A percentile compares a stretch with the other conserved stretches of the same genome.
These are phyloP conservation scores for Ptyas mucosa DNA, from an alignment of 2,113 vertebrate species.

Conservation along the genomic window DNA sequence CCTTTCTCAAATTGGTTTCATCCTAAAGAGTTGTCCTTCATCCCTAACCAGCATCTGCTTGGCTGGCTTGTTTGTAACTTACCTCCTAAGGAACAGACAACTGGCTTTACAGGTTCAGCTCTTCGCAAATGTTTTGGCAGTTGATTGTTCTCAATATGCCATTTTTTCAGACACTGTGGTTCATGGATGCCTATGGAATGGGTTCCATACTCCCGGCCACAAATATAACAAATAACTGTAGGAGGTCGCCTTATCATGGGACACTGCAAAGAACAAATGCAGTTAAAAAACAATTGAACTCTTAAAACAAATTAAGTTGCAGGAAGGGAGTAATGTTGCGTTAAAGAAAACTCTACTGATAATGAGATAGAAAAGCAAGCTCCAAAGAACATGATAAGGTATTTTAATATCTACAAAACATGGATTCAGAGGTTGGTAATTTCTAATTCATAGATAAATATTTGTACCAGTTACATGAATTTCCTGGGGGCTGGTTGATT, in stretches of 20 bases:
- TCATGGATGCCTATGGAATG: slow-evolving; percentile 75
- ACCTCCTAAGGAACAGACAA: slow-evolving; percentile 63
- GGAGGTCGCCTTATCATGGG: slow-evolving; percentile 57
- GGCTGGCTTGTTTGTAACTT: slow-evolving; percentile 39
- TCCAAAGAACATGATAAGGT: neutral
- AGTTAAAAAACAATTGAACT: slow-evolving; percentile 26
- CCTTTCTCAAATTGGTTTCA: neutral
- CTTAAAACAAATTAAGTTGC: slow-evolving; percentile 24
- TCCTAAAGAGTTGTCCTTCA: neutral
- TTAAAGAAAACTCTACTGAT: neutral
- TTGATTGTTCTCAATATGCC: slow-evolving; percentile 70
- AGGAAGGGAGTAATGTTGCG: neutral
- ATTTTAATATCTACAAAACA: neutral
- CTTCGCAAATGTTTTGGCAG: slow-evolving; percentile 69
- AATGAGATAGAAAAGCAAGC: neutral
- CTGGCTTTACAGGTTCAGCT: slow-evolving; percentile 68
- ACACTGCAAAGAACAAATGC: slow-evolving; percentile 59
- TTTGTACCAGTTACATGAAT: neutral
- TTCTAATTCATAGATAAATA: neutral
- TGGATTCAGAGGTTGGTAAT: neutral
- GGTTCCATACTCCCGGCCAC: slow-evolving; percentile 73
- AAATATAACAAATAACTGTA: slow-evolving; percentile 72
- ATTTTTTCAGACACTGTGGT: slow-evolving; percentile 76
- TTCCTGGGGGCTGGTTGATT: neutral
- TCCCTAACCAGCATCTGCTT: neutral